Conservation (phyloP, 2,113 vertebrate genomes). For the Tragelaphus scriptus region DNA sequence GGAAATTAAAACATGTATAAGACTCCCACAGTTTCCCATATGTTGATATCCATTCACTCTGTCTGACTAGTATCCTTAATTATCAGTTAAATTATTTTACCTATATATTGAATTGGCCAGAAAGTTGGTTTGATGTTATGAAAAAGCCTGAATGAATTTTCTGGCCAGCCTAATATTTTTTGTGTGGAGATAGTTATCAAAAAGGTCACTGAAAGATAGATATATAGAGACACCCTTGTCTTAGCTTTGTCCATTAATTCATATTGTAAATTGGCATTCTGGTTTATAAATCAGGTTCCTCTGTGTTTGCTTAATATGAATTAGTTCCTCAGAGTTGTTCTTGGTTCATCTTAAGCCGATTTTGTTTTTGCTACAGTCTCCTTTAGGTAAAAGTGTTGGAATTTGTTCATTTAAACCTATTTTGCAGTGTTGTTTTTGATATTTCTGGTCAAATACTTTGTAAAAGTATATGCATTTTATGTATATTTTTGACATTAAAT, state of each 20-base stretch:
- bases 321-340: neutral
- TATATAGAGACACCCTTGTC: neutral
- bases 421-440: neutral
- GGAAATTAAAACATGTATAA: neutral
- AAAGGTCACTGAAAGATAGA: neutral
- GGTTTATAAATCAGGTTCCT: neutral
- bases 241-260: neutral
- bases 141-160: neutral
- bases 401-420: slow-evolving; percentile 7
- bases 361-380: neutral
- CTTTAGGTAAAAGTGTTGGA: neutral
- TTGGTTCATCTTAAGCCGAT: neutral
- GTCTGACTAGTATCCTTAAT: neutral
- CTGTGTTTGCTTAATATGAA: neutral
- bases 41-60: neutral
- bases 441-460: slow-evolving; percentile 18
- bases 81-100: neutral
- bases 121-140: neutral
- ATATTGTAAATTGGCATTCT: neutral
- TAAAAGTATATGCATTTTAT: neutral
- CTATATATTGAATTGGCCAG: neutral
- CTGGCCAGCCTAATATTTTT: neutral
- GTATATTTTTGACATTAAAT: neutral
- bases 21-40: neutral
- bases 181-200: neutral